These are phyloP conservation scores for Zaprionus davidi DNA, from an alignment of 1,140 invertebrate species.

Conservation along the genomic window DNA sequence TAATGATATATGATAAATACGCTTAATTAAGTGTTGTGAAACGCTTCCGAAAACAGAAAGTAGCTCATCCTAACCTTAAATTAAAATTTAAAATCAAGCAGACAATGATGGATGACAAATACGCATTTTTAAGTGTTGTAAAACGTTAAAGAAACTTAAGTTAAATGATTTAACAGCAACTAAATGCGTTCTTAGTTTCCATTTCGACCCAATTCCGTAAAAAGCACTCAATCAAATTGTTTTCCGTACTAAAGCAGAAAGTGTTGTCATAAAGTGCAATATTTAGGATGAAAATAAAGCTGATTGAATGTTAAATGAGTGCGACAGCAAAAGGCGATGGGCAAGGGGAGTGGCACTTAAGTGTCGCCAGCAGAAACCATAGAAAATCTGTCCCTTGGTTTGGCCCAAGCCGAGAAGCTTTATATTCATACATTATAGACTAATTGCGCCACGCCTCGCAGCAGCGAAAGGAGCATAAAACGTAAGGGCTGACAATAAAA, in stretches of 20 bases:
- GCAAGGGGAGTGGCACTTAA: constrained; percentile 33
- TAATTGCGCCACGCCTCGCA: constrained; percentile 55
- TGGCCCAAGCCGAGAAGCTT: constrained; percentile 5
- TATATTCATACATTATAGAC: constrained; percentile 59
- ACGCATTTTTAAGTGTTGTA: not conserved
- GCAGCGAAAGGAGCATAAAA: constrained; percentile 49
- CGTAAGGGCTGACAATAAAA: constrained; percentile 60
- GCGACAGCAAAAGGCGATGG: not conserved
- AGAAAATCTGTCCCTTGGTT: constrained; percentile 38
- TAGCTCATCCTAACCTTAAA: no score
- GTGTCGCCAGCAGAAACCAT: constrained; percentile 25
- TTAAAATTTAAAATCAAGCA: not conserved
- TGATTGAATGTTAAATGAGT: constrained; percentile 41
- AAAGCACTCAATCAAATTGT: not conserved
- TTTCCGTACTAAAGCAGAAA: not conserved
- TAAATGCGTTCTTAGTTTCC: not conserved
- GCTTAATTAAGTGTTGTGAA: no score
- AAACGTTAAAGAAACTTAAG: not conserved
- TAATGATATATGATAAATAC: not conserved
- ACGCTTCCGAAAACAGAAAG: not conserved
- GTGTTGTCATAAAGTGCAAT: not conserved
- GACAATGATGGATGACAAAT: not conserved
- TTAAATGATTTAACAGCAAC: not conserved
- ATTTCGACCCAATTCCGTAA: not conserved
- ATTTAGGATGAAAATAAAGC: constrained; percentile 5